phyloP scores from a whole-genome alignment of 2,888 invertebrate genomes.

The Omphaloscelis lunosa region DNA sequence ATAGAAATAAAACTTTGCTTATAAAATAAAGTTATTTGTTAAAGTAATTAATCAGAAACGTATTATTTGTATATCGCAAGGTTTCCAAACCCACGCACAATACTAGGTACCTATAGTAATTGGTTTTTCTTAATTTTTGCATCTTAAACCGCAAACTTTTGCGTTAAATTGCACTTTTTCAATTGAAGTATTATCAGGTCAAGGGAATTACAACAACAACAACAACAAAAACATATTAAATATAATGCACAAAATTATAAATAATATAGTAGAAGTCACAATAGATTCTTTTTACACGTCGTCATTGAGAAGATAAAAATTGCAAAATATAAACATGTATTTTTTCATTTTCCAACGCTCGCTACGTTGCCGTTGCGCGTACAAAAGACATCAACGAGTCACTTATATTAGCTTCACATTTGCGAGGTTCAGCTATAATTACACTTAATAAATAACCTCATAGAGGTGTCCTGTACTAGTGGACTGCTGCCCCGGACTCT shows the following conservation, averaged over 20 bases:
- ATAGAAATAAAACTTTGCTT: not conserved
- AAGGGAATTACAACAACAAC: conserved; percentile 14
- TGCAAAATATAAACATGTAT: not conserved
- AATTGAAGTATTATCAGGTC: conserved; percentile 18
- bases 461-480: conserved; percentile 9
- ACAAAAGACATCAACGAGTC: conserved; percentile 65
- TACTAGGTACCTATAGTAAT: conserved; percentile 24
- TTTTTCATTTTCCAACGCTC: not conserved
- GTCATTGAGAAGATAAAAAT: too few species aligned
- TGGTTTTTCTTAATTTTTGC: conserved; percentile 33
- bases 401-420: conserved; percentile 6
- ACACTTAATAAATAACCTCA: conserved; percentile 22
- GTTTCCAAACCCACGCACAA: conserved; percentile 42
- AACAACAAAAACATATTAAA: not conserved
- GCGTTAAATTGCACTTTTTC: conserved; percentile 19
- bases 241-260: not conserved
- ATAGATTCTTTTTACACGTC: too few species aligned
- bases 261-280: not conserved
- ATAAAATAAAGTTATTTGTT: not conserved
- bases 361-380: conserved; percentile 15
- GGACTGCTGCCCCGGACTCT: not conserved
- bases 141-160: conserved; percentile 3
- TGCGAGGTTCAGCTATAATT: conserved; percentile 39
- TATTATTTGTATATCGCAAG: conserved; percentile 30
- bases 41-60: conserved; percentile 9